A percentile compares a stretch with the other conserved stretches of the same genome.
Evolutionary conservation across 1,140 invertebrate species (phyloP).

Genomic region (Conus betulinus): DNA sequence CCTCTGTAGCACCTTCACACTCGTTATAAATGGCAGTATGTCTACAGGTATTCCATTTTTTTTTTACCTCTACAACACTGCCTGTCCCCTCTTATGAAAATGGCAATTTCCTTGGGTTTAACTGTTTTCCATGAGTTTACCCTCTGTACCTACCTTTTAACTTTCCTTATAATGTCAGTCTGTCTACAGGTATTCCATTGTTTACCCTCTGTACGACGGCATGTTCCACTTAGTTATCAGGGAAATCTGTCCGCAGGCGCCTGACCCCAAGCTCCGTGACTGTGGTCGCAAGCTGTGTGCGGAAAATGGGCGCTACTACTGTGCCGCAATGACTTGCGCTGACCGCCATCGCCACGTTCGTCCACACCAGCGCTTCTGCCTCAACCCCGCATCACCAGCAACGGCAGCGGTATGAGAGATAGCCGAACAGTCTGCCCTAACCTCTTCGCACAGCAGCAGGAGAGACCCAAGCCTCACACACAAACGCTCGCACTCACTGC

Average conservation of each 20-base stretch:
- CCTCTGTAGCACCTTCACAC: too few species aligned
- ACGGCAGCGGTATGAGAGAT: conserved; percentile 52
- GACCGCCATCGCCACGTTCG: conserved; percentile 85
- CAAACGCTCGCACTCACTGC: conserved; percentile 56
- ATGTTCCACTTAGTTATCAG: too few species aligned
- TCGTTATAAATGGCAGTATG: too few species aligned
- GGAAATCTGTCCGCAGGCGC: conserved; percentile 78
- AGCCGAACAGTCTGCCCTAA: conserved; percentile 60
- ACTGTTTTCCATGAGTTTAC: too few species aligned
- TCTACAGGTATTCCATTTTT: too few species aligned
- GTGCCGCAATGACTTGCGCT: conserved; percentile 84
- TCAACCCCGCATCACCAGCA: conserved; percentile 47
- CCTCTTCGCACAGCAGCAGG: conserved; percentile 39
- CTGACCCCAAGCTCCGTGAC: conserved; percentile 84
- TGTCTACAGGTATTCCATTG: too few species aligned
- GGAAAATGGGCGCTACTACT: conserved; percentile 87
- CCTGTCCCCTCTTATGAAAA: too few species aligned
- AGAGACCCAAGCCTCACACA: conserved; percentile 32
- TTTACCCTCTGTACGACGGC: too few species aligned
- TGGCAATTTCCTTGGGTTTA: too few species aligned
- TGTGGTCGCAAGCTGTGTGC: conserved; percentile 83
- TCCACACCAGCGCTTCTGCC: conserved; percentile 72
- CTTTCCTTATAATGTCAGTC: too few species aligned
- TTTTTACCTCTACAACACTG: too few species aligned
- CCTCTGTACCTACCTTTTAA: too few species aligned